Conservation (phyloP, 2,797 vertebrate species). For the Gymnothorax reevesii region DNA sequence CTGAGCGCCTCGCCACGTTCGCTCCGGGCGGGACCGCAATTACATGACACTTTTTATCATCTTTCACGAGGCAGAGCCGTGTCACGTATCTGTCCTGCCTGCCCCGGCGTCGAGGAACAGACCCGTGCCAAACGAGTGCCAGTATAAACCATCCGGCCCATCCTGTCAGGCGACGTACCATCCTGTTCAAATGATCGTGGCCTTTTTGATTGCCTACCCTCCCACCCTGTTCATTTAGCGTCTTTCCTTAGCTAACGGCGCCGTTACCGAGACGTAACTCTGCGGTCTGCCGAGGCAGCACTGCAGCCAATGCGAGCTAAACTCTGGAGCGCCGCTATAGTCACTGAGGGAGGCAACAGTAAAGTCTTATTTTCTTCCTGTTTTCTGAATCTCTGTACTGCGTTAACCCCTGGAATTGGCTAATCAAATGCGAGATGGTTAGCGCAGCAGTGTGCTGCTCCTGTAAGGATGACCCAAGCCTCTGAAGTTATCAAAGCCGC, state of each 20-base stretch:
- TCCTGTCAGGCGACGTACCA: no score
- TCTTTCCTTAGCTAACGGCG: no score
- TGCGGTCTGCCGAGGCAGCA: background rate
- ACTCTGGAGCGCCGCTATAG: background rate
- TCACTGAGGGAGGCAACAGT: slow-evolving; percentile 46
- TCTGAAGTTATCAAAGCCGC: slow-evolving; percentile 17
- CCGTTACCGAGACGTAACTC: no score
- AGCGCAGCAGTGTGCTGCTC: slow-evolving; percentile 40
- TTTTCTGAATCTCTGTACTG: slow-evolving; percentile 55
- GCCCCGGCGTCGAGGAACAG: background rate
- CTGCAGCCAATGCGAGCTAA: background rate
- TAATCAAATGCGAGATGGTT: slow-evolving; percentile 33
- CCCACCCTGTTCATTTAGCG: no score
- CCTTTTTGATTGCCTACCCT: no score
- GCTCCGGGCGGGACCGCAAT: slow-evolving; percentile 55
- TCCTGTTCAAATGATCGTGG: no score
- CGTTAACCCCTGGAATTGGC: slow-evolving; percentile 63
- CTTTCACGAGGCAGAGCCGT: slow-evolving; percentile 35
- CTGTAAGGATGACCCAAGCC: background rate
- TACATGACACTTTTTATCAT: slow-evolving; percentile 44
- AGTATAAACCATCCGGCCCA: no score
- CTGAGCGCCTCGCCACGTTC: slow-evolving; percentile 30
- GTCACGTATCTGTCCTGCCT: background rate
- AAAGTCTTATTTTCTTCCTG: slow-evolving; percentile 44
- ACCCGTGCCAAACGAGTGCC: background rate